These are phyloP conservation scores for Melinopterus prodromus DNA, from an alignment of 2,888 invertebrate species.

Conservation along the genomic window DNA sequence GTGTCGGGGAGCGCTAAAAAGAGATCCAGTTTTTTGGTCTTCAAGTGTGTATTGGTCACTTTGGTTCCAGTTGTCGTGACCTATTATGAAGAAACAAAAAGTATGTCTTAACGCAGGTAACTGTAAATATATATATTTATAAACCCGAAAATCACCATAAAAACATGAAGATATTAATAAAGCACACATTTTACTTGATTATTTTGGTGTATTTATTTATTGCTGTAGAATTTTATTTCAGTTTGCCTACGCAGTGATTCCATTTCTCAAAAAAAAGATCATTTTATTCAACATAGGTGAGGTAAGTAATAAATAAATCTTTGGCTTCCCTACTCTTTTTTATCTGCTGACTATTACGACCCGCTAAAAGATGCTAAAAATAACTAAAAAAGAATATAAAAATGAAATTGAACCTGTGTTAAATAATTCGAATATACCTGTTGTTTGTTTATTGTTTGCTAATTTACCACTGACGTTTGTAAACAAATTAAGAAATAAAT, in stretches of 20 bases:
- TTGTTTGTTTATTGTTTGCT: too few species aligned
- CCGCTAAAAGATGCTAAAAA: too few species aligned
- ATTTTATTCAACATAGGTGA: too few species aligned
- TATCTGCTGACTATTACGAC: too few species aligned
- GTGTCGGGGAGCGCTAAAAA: not conserved
- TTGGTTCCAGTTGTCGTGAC: not conserved
- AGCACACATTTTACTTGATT: not conserved
- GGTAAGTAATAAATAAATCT: too few species aligned
- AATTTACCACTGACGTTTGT: too few species aligned
- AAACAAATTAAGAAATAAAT: too few species aligned
- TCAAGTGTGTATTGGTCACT: not conserved
- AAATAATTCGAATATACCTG: too few species aligned
- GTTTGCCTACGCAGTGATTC: not conserved
- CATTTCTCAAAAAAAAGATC: too few species aligned
- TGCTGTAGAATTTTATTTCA: not conserved
- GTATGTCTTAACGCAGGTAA: not conserved
- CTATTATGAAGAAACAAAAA: slow-evolving; percentile 4
- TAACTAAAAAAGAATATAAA: too few species aligned
- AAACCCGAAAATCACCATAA: not conserved
- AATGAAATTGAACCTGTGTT: too few species aligned
- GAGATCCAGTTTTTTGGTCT: slow-evolving; percentile 4
- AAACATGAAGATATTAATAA: not conserved
- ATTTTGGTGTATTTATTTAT: not conserved
- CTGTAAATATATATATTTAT: not conserved
- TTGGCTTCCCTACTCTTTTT: too few species aligned